Percentiles rank a stretch among this genome's conserved stretches.
phyloP scores from a whole-genome alignment of 2,888 invertebrate species.

The Mayetiola destructor region DNA sequence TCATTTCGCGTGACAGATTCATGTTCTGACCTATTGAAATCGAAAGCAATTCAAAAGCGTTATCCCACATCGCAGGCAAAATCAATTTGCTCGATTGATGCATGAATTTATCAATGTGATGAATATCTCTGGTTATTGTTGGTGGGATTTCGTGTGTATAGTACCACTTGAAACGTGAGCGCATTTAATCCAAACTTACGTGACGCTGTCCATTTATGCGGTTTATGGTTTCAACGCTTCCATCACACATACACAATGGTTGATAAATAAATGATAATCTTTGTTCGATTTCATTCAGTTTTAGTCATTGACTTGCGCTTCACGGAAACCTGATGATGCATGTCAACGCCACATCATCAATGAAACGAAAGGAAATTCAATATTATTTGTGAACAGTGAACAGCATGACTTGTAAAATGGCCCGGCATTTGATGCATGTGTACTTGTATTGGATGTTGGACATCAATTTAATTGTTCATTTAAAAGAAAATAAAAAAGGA shows the following conservation, averaged over 20 bases:
- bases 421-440: too few species aligned
- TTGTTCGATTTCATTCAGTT: background rate
- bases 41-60: conserved; percentile 1
- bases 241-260: too few species aligned
- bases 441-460: too few species aligned
- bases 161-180: background rate
- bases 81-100: background rate
- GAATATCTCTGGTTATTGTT: background rate
- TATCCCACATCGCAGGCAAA: background rate
- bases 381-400: too few species aligned
- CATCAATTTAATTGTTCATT: too few species aligned
- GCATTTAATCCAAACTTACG: background rate
- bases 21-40: conserved; percentile 11
- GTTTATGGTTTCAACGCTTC: too few species aligned
- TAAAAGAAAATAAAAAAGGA: too few species aligned
- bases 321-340: background rate
- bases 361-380: conserved; percentile 1
- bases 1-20: conserved; percentile 10
- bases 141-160: too few species aligned
- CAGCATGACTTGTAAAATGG: too few species aligned
- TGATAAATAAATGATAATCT: background rate
- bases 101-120: conserved; percentile 1
- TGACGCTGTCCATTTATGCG: background rate
- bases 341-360: background rate
- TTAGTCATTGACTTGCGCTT: background rate